Percentiles rank a stretch among this genome's conserved stretches.
phyloP scores from a whole-genome alignment of 1,140 invertebrate genomes.

The Drosophila melanica region DNA sequence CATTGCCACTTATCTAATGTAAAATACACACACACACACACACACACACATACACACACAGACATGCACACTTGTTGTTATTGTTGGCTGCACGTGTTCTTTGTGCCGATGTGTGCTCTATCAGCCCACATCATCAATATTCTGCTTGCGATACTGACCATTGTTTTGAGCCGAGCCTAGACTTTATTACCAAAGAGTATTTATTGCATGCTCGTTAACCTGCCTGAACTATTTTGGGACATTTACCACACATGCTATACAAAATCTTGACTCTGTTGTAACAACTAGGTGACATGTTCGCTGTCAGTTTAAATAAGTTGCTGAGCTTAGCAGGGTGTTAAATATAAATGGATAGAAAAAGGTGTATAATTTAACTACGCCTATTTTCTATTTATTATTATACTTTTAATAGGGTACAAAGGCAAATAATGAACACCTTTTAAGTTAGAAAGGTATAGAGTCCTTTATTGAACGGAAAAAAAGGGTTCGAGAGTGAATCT shows the following conservation, averaged over 20 bases:
- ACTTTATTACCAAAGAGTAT: slow-evolving; percentile 7
- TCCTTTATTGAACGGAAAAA: too few relatives aligned
- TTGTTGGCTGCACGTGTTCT: slow-evolving; percentile 35
- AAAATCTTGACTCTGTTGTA: background rate
- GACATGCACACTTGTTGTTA: slow-evolving; percentile 38
- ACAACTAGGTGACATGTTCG: background rate
- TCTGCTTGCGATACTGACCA: slow-evolving; percentile 18
- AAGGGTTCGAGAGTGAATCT: too few relatives aligned
- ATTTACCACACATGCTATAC: background rate
- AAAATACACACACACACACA: slow-evolving; percentile 5
- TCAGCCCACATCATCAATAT: slow-evolving; percentile 33
- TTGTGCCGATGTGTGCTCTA: slow-evolving; percentile 28
- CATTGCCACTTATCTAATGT: slow-evolving; percentile 50
- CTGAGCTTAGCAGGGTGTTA: background rate
- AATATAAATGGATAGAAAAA: background rate
- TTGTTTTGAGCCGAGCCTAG: slow-evolving; percentile 10
- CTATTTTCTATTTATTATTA: background rate
- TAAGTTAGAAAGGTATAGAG: too few relatives aligned
- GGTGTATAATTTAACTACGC: too few relatives aligned
- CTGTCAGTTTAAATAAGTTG: slow-evolving; percentile 1
- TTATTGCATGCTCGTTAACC: slow-evolving; percentile 19
- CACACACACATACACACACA: slow-evolving; percentile 4
- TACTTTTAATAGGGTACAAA: background rate
- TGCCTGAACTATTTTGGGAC: slow-evolving; percentile 1
- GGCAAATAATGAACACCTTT: too few relatives aligned